Base-by-base conservation (phyloP, 2,888 invertebrate genomes). In the Hydropsyche betteni region DNA sequence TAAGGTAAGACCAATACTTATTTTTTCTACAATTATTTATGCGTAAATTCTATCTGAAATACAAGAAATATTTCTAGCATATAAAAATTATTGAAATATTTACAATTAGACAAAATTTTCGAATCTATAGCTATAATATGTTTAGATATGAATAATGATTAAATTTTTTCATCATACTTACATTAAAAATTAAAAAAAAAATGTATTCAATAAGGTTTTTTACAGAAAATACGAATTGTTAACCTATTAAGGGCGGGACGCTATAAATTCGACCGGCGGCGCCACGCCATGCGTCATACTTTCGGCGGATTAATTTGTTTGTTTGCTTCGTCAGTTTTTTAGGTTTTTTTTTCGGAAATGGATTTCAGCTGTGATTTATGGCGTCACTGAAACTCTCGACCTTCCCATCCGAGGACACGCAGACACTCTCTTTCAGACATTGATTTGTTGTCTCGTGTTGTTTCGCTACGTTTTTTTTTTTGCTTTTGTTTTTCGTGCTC, bases 361-460 rank as follows among this genome's bases (percentile, higher is more conserved):
- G 61, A 61, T 10, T 33, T 24, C 12, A 36, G 36, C 34, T 8
- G 34, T 64, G 64, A 64, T 64, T 64, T 64, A 64, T 64, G 36
- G 64, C 36, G 36, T 36, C 34, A 4, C 34, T n/a, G 64, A 6
- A 24, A n/a, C 12, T 10, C 64, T 12, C 36, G 64, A 34, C 64
- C 64, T 64, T 36, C n/a, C 34, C 10, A 8, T 64, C 34, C 64
- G 64, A 64, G 64, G 64, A 64, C 64, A 64, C 64, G 64, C 64
- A 64, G 64, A 64, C 64, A 36, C 36, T n/a, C 33, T 34, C 64
- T 36, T 34, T 10, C 64, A 36, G 64, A 64, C 64, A 64, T 64
- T 64, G 64, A 64, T 64, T 64, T 64, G 64, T 64, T 64, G 64
- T 58, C 64, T 64, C 44, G 44, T 10, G 44, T 44, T 44, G 44